These are phyloP conservation scores for Xanthorhoe designata DNA, from an alignment of 2,888 invertebrate species.

Conservation along the genomic window DNA sequence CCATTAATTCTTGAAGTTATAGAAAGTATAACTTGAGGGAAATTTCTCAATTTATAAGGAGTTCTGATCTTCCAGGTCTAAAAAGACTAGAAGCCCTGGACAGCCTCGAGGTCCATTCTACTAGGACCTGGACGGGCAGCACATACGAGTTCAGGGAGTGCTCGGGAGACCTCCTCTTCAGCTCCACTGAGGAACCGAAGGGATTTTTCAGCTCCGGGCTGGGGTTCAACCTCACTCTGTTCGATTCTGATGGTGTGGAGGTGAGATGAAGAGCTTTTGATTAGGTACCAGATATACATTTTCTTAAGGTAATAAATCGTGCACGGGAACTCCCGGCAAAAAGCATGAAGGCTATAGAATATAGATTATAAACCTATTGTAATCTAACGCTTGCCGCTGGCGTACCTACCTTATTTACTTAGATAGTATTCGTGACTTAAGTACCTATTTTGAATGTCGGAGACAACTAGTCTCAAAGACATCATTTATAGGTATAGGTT, in stretches of 20 bases:
- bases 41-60: not conserved
- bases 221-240: slow-evolving; percentile 58
- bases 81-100: slow-evolving; percentile 2
- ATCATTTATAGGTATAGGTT: too few relatives aligned
- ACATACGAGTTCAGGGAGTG: slow-evolving; percentile 43
- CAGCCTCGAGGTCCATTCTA: slow-evolving; percentile 2
- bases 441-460: too few relatives aligned
- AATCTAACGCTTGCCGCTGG: too few relatives aligned
- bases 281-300: not conserved
- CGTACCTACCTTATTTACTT: too few relatives aligned
- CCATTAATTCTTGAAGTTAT: too few relatives aligned
- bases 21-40: too few relatives aligned
- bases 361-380: too few relatives aligned
- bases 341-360: too few relatives aligned
- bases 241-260: slow-evolving; percentile 52
- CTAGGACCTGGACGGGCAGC: not conserved
- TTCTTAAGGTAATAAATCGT: too few relatives aligned
- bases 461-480: too few relatives aligned
- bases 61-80: slow-evolving; percentile 7
- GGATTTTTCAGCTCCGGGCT: slow-evolving; percentile 50
- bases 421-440: too few relatives aligned
- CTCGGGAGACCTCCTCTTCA: slow-evolving; percentile 46
- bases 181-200: slow-evolving; percentile 55
- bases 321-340: too few relatives aligned
- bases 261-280: slow-evolving; percentile 41